Evolutionary conservation across 2,888 invertebrate species (phyloP).

Genomic region (Dryadula phaetusa): DNA sequence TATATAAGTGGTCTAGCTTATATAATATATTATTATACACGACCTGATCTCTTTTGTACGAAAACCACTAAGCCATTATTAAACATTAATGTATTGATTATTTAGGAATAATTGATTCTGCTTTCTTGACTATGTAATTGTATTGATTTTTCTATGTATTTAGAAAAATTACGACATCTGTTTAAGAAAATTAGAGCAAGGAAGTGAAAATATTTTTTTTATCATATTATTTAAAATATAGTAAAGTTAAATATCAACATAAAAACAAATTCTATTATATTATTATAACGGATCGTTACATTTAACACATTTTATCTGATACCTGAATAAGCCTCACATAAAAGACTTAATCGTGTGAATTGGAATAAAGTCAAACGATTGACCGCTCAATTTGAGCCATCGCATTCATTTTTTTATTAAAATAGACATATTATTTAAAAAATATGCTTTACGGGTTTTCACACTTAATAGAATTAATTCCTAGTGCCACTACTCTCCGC

Average conservation of each 20-base stretch:
- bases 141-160: too few species aligned
- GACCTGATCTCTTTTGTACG: conserved; percentile 13
- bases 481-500: too few species aligned
- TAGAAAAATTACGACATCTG: too few species aligned
- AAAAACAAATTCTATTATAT: neutral
- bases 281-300: neutral
- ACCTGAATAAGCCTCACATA: conserved; percentile 17
- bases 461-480: too few species aligned
- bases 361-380: conserved; percentile 23
- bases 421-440: neutral
- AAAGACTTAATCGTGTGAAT: conserved; percentile 25
- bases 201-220: too few species aligned
- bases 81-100: neutral
- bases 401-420: conserved; percentile 5
- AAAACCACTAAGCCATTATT: neutral
- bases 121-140: too few species aligned
- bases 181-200: too few species aligned
- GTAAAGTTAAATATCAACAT: too few species aligned
- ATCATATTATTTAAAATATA: too few species aligned
- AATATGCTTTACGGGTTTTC: too few species aligned
- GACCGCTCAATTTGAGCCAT: conserved; percentile 14
- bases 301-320: conserved; percentile 14
- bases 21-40: conserved; percentile 13
- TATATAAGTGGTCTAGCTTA: neutral
- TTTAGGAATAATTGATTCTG: too few species aligned